A percentile compares a stretch with the other conserved stretches of the same genome.
Evolutionary conservation across 2,113 vertebrate genomes (phyloP).

Genomic region (Sphaerodactylus townsendi): DNA sequence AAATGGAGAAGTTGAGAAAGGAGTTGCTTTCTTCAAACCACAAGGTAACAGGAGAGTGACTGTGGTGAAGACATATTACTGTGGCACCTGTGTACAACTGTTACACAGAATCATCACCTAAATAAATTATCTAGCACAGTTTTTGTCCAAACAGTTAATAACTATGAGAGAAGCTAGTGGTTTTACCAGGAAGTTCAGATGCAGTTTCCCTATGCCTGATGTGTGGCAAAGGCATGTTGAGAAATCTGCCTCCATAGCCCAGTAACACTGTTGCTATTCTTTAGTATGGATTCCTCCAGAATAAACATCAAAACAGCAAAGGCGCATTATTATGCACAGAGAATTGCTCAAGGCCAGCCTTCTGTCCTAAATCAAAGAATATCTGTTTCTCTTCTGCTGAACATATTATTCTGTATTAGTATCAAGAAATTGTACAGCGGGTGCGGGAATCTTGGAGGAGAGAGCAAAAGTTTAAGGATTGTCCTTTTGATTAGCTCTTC

Average conservation of each 20-base stretch:
- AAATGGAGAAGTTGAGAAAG: slow-evolving; percentile 89
- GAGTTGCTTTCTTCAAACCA: slow-evolving; percentile 84
- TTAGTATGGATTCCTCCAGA: not conserved
- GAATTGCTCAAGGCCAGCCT: not conserved
- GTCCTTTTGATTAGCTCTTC: not conserved
- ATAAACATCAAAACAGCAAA: not conserved
- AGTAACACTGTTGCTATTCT: not conserved
- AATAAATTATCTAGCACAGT: not conserved
- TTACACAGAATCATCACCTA: not conserved
- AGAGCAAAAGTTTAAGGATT: not conserved
- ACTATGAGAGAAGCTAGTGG: not conserved
- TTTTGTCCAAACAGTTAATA: not conserved
- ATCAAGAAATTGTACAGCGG: not conserved
- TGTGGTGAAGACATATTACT: not conserved
- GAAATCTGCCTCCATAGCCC: not conserved
- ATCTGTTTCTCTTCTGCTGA: not conserved
- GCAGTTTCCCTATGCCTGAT: not conserved
- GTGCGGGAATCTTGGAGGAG: not conserved
- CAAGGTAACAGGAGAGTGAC: slow-evolving; percentile 78
- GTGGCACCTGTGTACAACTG: not conserved
- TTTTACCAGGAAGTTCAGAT: not conserved
- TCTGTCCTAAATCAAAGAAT: not conserved
- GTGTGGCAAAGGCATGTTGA: not conserved
- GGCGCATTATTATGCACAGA: not conserved
- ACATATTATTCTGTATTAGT: not conserved